Base-by-base conservation (phyloP, 2,888 invertebrate species). In the Neocrepidodera transversa region DNA sequence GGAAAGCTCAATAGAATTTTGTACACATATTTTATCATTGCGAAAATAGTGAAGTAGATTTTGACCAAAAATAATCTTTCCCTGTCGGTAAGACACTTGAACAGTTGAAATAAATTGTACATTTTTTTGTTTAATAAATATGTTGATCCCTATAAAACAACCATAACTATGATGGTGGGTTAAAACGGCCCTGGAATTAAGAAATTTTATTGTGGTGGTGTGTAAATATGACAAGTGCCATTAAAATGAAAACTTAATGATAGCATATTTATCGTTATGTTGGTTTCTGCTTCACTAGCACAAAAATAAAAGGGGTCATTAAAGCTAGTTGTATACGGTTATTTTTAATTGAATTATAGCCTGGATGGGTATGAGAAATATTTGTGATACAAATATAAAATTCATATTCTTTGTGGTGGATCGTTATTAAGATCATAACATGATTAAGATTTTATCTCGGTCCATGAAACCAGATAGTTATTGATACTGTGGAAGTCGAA, bases 211-310 rank as follows among this genome's bases (percentile, higher is more conserved):
- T 30, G 62, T 59, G 63, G 65, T 66, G 62, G 47, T 63, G 62
- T 60, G 52, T 56, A 55, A 56, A 67, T 64, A 67, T 64, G 64
- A 66, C 63, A 63, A 57, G 54, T 47, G 47, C 52, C 65, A 66
- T 65, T 68, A 68, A 68, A 66, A 65, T 55, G 57, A 62, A 62
- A 65, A 62, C 62, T 66, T 68, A 66, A 66, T 64, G 63, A 54
- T 62, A 54, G 57, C 48, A 14, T 58, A 64, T 62, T 62, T 60
- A 59, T 62, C 62, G 64, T 64, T 56, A 56, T 60, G 57, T 43
- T 57, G 52, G 16, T 55, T 61, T 50, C 55, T 58, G 55, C 54
- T 63, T 54, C 64, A 61, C 52, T 56, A 49, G 52, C 53, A 52
- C 53, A 52, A 61, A 64, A 63, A 50, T 52, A 55, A 60, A 56